Evolutionary conservation across 2,797 vertebrate species (phyloP).

Genomic region (Lophura swinhoii): DNA sequence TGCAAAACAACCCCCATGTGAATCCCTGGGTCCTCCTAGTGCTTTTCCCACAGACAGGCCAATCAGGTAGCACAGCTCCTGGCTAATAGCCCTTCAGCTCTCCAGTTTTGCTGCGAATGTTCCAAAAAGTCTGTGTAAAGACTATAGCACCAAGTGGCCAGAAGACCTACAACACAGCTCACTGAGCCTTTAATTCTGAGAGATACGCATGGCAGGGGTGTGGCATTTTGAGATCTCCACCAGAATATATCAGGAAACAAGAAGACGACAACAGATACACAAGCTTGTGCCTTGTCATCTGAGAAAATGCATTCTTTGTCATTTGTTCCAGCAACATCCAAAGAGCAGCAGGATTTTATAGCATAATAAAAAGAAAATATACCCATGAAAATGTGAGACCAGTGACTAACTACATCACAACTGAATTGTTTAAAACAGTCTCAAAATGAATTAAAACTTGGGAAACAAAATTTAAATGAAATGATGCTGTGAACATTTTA

Average conservation of each 20-base stretch:
- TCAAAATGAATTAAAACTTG: conserved; percentile 29
- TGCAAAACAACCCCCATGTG: not conserved
- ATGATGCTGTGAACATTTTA: conserved; percentile 27
- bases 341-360: conserved; percentile 19
- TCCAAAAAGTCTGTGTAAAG: fast-evolving
- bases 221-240: not conserved
- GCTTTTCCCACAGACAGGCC: not conserved
- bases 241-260: not conserved
- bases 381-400: not conserved
- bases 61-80: not conserved
- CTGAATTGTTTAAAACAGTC: not conserved
- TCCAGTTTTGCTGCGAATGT: not conserved
- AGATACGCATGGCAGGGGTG: not conserved
- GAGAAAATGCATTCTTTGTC: not conserved
- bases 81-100: not conserved
- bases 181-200: not conserved
- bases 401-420: conserved; percentile 7
- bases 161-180: not conserved
- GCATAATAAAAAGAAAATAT: not conserved
- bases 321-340: conserved; percentile 53
- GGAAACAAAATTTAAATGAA: conserved; percentile 17
- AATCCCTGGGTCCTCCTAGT: fast-evolving
- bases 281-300: not conserved
- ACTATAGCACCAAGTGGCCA: fast-evolving
- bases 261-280: not conserved